A percentile compares a stretch with the other conserved stretches of the same genome.
Evolutionary conservation across 2,888 invertebrate species (phyloP).

Genomic region (Caenorhabditis zanzibari): DNA sequence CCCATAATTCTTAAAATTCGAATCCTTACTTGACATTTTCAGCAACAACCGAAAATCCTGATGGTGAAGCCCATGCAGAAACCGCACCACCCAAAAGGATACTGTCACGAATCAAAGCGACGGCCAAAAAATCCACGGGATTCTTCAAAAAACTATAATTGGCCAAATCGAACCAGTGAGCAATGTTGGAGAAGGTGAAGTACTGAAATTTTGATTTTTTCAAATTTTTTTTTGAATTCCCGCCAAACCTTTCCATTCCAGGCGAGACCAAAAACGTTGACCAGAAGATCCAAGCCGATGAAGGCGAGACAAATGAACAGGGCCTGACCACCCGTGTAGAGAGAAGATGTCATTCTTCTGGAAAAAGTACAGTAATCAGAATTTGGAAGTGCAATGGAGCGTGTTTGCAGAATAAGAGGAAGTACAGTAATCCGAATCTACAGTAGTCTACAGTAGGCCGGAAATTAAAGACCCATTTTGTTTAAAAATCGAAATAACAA

Average conservation of each 20-base stretch:
- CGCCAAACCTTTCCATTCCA: constrained; percentile 69
- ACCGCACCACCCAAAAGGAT: constrained; percentile 81
- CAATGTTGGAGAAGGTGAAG: constrained; percentile 80
- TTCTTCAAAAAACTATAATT: constrained; percentile 80
- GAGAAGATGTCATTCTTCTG: constrained; percentile 59
- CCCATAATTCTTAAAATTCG: not conserved
- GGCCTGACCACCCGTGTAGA: constrained; percentile 81
- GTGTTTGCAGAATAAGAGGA: not conserved
- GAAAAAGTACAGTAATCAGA: not conserved
- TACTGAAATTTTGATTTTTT: constrained; percentile 64
- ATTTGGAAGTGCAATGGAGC: not conserved
- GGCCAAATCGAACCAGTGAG: constrained; percentile 81
- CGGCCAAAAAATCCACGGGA: constrained; percentile 81
- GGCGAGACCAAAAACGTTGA: constrained; percentile 71
- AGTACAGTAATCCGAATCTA: no score
- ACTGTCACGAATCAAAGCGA: constrained; percentile 78
- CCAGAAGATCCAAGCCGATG: constrained; percentile 71
- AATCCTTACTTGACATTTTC: constrained; percentile 69
- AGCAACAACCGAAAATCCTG: constrained; percentile 77
- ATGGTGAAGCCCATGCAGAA: constrained; percentile 80
- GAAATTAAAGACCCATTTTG: no score
- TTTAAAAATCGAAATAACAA: no score
- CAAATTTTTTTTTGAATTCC: not conserved
- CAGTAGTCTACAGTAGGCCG: no score
- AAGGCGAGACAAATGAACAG: constrained; percentile 76